Conservation (phyloP, 2,113 vertebrate species). For the Recurvirostra avosetta region DNA sequence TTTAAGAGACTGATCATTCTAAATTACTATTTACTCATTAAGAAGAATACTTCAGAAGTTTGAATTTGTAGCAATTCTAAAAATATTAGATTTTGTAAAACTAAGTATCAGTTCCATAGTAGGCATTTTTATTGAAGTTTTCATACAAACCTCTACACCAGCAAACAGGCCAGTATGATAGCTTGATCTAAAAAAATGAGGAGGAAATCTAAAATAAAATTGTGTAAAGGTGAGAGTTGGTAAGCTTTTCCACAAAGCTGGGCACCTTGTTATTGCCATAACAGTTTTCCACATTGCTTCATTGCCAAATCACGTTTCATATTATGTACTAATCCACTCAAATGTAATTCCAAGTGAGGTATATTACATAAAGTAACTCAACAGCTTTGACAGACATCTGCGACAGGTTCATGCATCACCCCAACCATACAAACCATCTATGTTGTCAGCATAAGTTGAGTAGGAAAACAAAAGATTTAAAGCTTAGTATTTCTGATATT, state of each 20-base stretch:
- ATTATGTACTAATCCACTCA: background rate
- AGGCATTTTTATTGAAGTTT: background rate
- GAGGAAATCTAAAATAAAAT: background rate
- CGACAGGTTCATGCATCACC: background rate
- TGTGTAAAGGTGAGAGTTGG: background rate
- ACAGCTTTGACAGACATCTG: background rate
- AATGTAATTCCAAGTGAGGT: background rate
- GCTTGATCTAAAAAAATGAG: background rate
- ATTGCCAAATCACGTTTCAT: background rate
- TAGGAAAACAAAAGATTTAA: background rate
- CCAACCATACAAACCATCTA: background rate
- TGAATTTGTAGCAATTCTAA: background rate
- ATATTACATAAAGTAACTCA: background rate
- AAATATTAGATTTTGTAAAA: background rate
- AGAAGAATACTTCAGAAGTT: background rate
- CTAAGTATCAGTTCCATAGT: accelerated
- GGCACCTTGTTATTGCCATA: background rate
- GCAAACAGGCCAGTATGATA: background rate
- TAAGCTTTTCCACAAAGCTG: background rate
- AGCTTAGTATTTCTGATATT: background rate
- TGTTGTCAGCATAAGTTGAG: background rate
- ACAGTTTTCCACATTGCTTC: background rate
- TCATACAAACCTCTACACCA: background rate
- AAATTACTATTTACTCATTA: background rate
- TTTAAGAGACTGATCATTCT: background rate